Evolutionary conservation across 2,113 vertebrate genomes (phyloP).

Genomic region (Damaliscus lunatus): DNA sequence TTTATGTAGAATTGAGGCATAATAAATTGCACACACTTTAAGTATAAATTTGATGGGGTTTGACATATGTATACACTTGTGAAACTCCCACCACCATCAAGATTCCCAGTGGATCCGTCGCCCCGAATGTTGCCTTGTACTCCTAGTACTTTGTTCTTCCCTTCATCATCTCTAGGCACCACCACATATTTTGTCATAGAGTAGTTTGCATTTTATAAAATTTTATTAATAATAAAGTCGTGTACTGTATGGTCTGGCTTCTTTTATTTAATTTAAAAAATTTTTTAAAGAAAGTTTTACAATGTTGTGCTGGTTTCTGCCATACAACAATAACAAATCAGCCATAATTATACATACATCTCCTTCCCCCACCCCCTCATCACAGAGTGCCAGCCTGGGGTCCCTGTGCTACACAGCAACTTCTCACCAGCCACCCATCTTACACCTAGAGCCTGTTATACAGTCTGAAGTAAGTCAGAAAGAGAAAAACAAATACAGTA

Average conservation of each 20-base stretch:
- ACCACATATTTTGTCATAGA: neutral
- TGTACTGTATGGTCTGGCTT: neutral
- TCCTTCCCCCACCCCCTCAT: neutral
- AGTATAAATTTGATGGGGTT: neutral
- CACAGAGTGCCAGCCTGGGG: neutral
- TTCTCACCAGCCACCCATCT: neutral
- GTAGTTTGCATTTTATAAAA: neutral
- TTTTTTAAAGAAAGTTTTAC: neutral
- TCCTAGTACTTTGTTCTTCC: neutral
- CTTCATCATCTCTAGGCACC: neutral
- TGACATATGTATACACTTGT: neutral
- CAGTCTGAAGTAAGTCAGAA: neutral
- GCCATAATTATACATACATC: neutral
- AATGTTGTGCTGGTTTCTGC: neutral
- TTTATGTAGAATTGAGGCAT: neutral
- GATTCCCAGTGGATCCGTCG: neutral
- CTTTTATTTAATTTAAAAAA: neutral
- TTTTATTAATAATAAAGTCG: neutral
- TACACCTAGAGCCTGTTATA: neutral
- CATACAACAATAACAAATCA: neutral
- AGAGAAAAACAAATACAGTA: neutral
- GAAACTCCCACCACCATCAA: neutral
- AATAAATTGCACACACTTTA: neutral
- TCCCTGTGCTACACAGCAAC: fast-evolving
- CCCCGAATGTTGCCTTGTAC: fast-evolving